Evolutionary conservation across 2,888 invertebrate genomes (phyloP).

Genomic region (Patella caerulea): DNA sequence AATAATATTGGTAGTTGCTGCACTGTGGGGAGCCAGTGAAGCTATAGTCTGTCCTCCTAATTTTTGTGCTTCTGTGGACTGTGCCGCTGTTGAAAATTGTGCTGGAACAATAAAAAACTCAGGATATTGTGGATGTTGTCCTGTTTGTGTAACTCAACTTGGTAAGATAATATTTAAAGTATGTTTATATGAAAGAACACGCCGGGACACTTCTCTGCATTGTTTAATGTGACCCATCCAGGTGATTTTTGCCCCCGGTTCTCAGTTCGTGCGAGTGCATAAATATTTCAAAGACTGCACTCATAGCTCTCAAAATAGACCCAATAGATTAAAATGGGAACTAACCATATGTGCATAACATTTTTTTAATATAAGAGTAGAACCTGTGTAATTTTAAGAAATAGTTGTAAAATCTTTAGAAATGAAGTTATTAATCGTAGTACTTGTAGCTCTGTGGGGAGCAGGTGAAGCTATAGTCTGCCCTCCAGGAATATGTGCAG

Average conservation of each 20-base stretch:
- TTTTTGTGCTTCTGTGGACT: slow-evolving; percentile 17
- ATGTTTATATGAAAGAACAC: not conserved
- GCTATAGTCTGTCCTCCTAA: slow-evolving; percentile 25
- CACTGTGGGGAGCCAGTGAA: not conserved
- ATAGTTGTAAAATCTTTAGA: too few relatives aligned
- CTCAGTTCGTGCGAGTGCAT: too few relatives aligned
- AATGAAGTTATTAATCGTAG: not conserved
- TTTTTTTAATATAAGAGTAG: too few relatives aligned
- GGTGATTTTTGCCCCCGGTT: too few relatives aligned
- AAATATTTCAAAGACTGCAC: too few relatives aligned
- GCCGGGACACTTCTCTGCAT: too few relatives aligned
- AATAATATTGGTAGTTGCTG: not conserved
- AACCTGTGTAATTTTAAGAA: too few relatives aligned
- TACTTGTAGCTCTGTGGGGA: not conserved
- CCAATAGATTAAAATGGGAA: too few relatives aligned
- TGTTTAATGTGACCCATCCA: not conserved
- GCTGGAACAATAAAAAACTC: slow-evolving; percentile 22
- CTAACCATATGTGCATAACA: too few relatives aligned
- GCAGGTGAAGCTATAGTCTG: slow-evolving; percentile 24
- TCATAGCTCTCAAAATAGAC: too few relatives aligned
- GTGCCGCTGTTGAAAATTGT: slow-evolving; percentile 25
- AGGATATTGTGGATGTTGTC: slow-evolving; percentile 34
- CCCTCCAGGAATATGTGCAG: slow-evolving; percentile 18
- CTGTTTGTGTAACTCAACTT: slow-evolving; percentile 14
- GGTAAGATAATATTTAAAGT: slow-evolving; percentile 18